Base-by-base conservation (phyloP, 2,113 vertebrate species). In the Alouatta palliata region DNA sequence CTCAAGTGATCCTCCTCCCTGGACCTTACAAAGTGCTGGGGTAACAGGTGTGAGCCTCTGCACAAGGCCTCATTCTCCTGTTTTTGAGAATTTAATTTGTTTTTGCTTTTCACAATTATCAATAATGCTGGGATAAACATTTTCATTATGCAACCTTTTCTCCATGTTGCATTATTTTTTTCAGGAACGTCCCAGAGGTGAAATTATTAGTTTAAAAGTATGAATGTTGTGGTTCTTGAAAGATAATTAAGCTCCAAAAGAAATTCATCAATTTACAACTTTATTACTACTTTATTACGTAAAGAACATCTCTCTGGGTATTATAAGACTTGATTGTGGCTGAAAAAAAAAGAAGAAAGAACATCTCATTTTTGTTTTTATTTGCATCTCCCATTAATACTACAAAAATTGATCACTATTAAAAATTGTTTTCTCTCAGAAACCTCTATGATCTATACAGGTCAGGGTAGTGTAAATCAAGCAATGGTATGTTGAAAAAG, bases 21-120 rank as follows among this genome's bases (percentile, higher is more conserved):
- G 27, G 61, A 6, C 61, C 27, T 64, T 64, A 27, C 61, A 64
- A 64, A 64, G 61, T 64, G 61, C 61, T 32, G 61, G 61, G 61
- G 61, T 64, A 30, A 64, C 11, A 64, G 11, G 61, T 64, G 61
- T 64, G 12, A 13, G 5, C 27, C 27, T 64, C 61, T 14, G 27
- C 27, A 32, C 27, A 32, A 32, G 61, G 61, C 12, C 64, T 64
- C 19, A 75, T 96, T 96, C 37, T 79, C 49, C 32, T 80, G 13
- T 45, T 96, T 86, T 81, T 54, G 68, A 92, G 7, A 10, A 17
- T 89, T 80, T 40, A 66, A 43, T 92, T 86, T 89, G n/a, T 49
- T 95, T 96, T 94, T 87, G 84, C 61, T 80, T 94, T 52, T 93
- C 8, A 76, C 19, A 90, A 49, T 56, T 81, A 87, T 87, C 90